Evolutionary conservation across 2,113 vertebrate species (phyloP), one percentile per base, ranked within the genome.

Genomic region (Ciconia maguari): DNA sequence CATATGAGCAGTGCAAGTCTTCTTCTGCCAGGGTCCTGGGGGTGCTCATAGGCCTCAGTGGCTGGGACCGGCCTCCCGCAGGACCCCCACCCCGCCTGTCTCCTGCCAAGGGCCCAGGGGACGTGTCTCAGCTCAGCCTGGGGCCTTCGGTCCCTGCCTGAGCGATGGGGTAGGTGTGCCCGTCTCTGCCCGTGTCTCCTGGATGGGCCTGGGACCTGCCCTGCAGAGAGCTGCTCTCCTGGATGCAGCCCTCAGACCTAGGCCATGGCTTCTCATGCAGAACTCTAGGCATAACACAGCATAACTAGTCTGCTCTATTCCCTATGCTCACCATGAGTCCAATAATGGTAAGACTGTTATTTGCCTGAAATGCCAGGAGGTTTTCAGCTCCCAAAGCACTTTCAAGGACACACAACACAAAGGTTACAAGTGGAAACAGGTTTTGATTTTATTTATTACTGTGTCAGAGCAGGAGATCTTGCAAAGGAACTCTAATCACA

Each of bases 291-390:
- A 30, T 6, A 61, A 10, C 19, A 5, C 2, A 25, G 65, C 4
- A 1, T 11, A 19, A 10, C 64, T 27, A 0, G 9, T 61, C 68
- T 51, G 3, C 14, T 36, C 48, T 12, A 10, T 13, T 66, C 20
- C 61, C 54, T 36, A 9, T 0, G 1, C 64, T 32, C n/a, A 34
- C 22, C 10, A 10, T 6, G 30, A 44, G 25, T 30, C 2, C 0
- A 26, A 1, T 16, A 44, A 44, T 1, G 1, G 30, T 4, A 16
- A 49, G 24, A 21, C 16, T 5, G 13, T 4, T 10, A 60, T 18
- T 51, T 30, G 20, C 32, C 21, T 22, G 38, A 42, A 61, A 61
- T 6, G 10, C 2, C 55, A 60, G 38, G 16, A 12, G 3, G 4
- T n/a, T 60, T 61, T 38, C 36, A 61, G 20, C 26, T 52, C 46